Evolutionary conservation across 2,113 vertebrate genomes (phyloP), one percentile per base, ranked within the genome.

Genomic region (Colinus virginianus): DNA sequence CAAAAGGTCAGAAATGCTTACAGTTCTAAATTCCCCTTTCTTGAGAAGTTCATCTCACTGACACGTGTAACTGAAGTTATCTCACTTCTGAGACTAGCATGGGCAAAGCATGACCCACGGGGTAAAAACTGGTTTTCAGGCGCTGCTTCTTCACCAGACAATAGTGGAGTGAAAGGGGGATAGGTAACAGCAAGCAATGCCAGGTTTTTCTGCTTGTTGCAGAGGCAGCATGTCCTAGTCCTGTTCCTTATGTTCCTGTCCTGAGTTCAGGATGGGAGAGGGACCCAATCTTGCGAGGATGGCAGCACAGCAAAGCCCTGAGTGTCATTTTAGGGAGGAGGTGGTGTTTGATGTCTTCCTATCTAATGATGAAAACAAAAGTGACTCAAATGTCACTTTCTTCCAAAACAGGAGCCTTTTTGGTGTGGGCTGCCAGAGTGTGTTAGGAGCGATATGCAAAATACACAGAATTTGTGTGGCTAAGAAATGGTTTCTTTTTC

Each of bases 311-410:
- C 53, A 34, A 45, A 67, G 56, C 51, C 64, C 3, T 4, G 21
- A 25, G 12, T 71, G 82, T 38, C 68, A 63, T 68, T 56, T 86
- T 18, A 85, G 62, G 13, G n/a, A 53, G 61, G 59, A 95, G 38
- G 23, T 90, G 59, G 49, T 94, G 78, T 94, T 90, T 89, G 78
- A 94, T 91, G 72, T 85, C 51, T 87, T 94, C 30, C 1, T 61
- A 56, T 62, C n/a, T 88, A 85, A 72, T 64, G 56, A 83, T 91
- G 85, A 94, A 96, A 96, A 45, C 88, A 94, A 80, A 96, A 80
- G 89, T 95, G 93, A 96, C 89, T 96, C 93, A 96, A 93, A 94
- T 94, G 84, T 92, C 89, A 87, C 84, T 87, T 93, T 94, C 81
- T 96, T 96, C 87, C 87, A 90, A 90, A 93, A 91, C 81, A 92